Base-by-base conservation (phyloP, 1,140 invertebrate genomes). In the Nomia melanderi region DNA sequence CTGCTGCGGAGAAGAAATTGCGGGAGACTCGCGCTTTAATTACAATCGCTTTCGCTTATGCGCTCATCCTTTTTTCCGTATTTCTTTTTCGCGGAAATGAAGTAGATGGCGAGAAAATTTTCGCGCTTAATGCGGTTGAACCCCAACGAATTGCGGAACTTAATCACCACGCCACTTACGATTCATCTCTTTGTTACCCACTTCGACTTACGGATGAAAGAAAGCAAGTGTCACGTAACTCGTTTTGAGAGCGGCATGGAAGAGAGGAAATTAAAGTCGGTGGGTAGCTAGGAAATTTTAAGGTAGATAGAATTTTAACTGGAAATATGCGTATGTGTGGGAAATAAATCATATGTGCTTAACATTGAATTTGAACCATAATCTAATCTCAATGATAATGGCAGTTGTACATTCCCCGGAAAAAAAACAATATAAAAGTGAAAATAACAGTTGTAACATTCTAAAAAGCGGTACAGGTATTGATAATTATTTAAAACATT, bases 91-190 rank as follows among this genome's bases (percentile, higher is more conserved):
- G 39, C 66, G 56, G 23, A 41, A 71, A 47, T 60, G 23, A 60
- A 60, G 56, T n/a, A 71, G 39, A 47, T 17, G 67, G 39, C 44
- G 23, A 50, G 50, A 33, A 44, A 66, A 66, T 57, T 66, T 50
- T 74, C 50, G 1, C 27, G 36, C 47, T 50, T 65, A 74, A 74
- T 65, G n/a, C 27, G 44, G 62, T 56, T 44, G 39, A 74, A 25
- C n/a, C 14, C 27, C 33, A 2, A 44, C 50, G 27, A 72, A 57
- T 53, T n/a, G 11, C 56, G 27, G 41, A 66, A 66, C 20, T 74
- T 66, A n/a, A 66, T 74, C 39, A 31, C 36, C 50, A 20, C 41
- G 39, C 14, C 27, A 31, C 27, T 57, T 54, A 33, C 14, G 27
- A n/a, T 17, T 57, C 27, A 17, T 17, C 25, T n/a, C 31, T 39